Evolutionary conservation across 2,888 invertebrate species (phyloP).

Genomic region (Phytoseiulus persimilis): DNA sequence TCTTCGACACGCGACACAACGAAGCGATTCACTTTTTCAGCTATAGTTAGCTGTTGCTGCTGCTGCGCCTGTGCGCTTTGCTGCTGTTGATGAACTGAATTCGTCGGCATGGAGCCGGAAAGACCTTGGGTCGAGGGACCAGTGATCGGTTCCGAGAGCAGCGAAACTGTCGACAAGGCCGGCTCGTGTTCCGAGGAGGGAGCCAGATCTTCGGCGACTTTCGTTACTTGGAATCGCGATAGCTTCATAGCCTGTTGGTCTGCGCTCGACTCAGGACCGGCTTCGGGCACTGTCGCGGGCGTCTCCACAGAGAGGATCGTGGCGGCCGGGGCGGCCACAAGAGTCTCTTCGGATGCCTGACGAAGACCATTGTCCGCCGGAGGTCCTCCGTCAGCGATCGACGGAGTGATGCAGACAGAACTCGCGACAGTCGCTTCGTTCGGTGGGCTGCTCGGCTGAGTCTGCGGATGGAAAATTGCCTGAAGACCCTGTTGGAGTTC

Average conservation of each 20-base stretch:
- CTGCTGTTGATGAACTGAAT: neutral
- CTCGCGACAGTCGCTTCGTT: slow-evolving; percentile 11
- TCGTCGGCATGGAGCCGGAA: neutral
- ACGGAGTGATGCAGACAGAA: neutral
- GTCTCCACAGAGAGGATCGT: slow-evolving; percentile 17
- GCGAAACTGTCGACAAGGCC: slow-evolving; percentile 33
- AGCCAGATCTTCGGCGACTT: slow-evolving; percentile 29
- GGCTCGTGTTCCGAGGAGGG: neutral
- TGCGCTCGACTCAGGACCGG: neutral
- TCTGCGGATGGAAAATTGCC: slow-evolving; percentile 35
- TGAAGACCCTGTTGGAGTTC: slow-evolving; percentile 32
- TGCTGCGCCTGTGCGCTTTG: neutral
- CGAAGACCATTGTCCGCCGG: slow-evolving; percentile 35
- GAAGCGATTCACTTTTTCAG: slow-evolving; percentile 17
- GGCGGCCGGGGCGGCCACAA: slow-evolving; percentile 30
- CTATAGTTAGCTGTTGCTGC: neutral
- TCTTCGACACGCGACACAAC: slow-evolving; percentile 32
- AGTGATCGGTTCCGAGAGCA: slow-evolving; percentile 27
- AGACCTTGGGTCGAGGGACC: neutral
- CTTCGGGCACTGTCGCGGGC: slow-evolving; percentile 35
- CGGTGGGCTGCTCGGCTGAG: slow-evolving; percentile 31
- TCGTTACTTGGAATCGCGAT: slow-evolving; percentile 35
- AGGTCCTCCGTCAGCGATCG: neutral
- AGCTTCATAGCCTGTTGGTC: slow-evolving; percentile 6
- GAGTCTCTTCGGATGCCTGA: slow-evolving; percentile 37